Evolutionary conservation across 2,797 vertebrate species (phyloP).

Genomic region (Siniperca scherzeri): DNA sequence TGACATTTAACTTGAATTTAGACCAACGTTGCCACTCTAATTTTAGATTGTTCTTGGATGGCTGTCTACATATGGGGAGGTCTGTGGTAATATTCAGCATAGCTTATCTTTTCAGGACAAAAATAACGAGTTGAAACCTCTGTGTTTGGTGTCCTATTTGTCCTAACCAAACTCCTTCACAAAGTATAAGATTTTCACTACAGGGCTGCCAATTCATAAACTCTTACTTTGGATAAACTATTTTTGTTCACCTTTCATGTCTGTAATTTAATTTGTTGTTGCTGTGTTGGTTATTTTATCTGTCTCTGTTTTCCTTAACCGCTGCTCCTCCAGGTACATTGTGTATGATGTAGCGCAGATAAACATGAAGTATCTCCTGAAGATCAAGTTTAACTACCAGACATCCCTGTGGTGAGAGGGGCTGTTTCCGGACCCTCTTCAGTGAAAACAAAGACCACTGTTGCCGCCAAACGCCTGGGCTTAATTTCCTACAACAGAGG

Average conservation of each 20-base stretch:
- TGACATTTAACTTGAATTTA: not conserved
- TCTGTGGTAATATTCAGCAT: not conserved
- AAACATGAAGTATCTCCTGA: conserved; percentile 97
- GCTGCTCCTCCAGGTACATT: conserved; percentile 90
- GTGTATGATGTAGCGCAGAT: conserved; percentile 97
- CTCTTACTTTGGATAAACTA: not conserved
- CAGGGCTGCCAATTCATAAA: not conserved
- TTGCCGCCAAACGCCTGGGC: conserved; percentile 50
- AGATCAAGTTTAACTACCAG: conserved; percentile 98
- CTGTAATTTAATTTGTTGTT: not conserved
- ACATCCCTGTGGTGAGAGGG: conserved; percentile 93
- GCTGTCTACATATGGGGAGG: not conserved
- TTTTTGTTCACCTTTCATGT: not conserved
- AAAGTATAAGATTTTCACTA: not conserved
- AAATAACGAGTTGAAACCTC: not conserved
- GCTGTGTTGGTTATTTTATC: not conserved
- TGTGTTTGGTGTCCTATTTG: not conserved
- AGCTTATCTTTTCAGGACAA: not conserved
- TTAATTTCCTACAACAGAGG: conserved; percentile 58
- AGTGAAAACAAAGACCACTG: conserved; percentile 47
- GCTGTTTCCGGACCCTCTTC: not conserved
- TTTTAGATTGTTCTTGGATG: not conserved
- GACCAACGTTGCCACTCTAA: not conserved
- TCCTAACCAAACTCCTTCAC: not conserved
- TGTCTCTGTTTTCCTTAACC: conserved; percentile 85